Base-by-base conservation (phyloP, 2,797 vertebrate species). In the Paedocypris micromegethes region DNA sequence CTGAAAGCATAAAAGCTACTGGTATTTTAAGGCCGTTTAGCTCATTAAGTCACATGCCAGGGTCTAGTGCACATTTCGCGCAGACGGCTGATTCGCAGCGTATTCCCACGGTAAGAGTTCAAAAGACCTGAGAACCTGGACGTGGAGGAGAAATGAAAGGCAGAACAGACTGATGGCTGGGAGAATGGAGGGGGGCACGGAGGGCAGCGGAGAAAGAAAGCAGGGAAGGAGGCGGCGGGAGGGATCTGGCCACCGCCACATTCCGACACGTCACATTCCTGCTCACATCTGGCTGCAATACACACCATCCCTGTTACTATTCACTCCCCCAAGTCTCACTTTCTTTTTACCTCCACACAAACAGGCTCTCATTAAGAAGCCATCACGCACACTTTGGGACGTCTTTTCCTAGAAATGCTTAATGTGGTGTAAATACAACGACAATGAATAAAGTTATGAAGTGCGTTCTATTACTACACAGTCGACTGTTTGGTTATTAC, bases 271-370 rank as follows among this genome's bases (percentile, higher is more conserved):
- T 91, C 86, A 88, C 85, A 90, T 90, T 91, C 88, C 85, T 86
- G 78, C 81, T 86, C 88, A 89, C 89, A 90, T 91, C 89, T 90
- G 89, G 87, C 87, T 88, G 85, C 86, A 89, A 89, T 87, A 87
- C 87, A 88, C 82, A 82, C 42, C 64, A 79, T 85, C 72, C 76
- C 79, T 49, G 75, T 81, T 83, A 75, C 82, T 69, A 73, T 68
- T 67, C 64, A 61, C 66, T 72, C 74, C 64, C 58, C 47, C 44
- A 71, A 72, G 57, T 55, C 67, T 68, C 61, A 57, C 74, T 63
- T 7, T 66, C 57, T 47, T 65, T 48, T 42, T 50, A 64, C 70
- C 45, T 53, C 64, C 23, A 60, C 63, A 72, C 48, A 6, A 55
- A 57, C 49, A 59, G 49, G 7, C 66, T 58, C 62, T 70, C 53